phyloP scores from a whole-genome alignment of 2,888 invertebrate species.

The Brachylomia viminalis region DNA sequence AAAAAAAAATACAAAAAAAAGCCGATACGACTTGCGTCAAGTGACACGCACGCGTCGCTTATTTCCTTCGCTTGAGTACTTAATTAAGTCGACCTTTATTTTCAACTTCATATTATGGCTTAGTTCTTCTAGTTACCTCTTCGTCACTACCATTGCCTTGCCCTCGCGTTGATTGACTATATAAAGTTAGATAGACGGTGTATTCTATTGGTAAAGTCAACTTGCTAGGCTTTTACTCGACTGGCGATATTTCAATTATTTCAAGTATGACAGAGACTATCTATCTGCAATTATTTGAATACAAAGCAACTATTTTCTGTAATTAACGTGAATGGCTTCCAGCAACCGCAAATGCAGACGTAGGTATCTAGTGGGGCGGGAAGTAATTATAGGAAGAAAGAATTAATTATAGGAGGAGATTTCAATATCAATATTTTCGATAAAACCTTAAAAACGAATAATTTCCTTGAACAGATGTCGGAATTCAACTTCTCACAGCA shows the following conservation, averaged over 20 bases:
- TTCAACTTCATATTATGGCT: too few species aligned
- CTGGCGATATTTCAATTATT: neutral
- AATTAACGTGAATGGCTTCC: neutral
- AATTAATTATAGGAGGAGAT: too few species aligned
- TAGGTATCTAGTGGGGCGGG: neutral
- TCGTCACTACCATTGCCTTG: neutral
- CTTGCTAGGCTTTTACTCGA: neutral
- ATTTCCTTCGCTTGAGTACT: too few species aligned
- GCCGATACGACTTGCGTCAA: too few species aligned
- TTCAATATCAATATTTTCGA: too few species aligned
- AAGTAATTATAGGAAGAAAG: too few species aligned
- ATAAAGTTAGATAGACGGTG: neutral
- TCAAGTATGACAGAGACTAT: neutral
- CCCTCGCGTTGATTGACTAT: neutral
- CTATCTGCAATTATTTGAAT: neutral
- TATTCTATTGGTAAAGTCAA: neutral
- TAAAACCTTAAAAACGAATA: too few species aligned
- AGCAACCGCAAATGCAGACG: neutral
- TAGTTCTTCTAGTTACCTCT: neutral
- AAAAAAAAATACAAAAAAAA: too few species aligned
- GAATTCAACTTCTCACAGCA: too few species aligned
- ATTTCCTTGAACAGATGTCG: too few species aligned
- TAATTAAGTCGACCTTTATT: too few species aligned
- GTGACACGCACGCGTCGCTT: too few species aligned
- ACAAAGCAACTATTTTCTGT: constrained; percentile 4